Evolutionary conservation across 1,140 invertebrate species (phyloP), one percentile per base, ranked within the genome.

Genomic region (Bombyx mandarina): DNA sequence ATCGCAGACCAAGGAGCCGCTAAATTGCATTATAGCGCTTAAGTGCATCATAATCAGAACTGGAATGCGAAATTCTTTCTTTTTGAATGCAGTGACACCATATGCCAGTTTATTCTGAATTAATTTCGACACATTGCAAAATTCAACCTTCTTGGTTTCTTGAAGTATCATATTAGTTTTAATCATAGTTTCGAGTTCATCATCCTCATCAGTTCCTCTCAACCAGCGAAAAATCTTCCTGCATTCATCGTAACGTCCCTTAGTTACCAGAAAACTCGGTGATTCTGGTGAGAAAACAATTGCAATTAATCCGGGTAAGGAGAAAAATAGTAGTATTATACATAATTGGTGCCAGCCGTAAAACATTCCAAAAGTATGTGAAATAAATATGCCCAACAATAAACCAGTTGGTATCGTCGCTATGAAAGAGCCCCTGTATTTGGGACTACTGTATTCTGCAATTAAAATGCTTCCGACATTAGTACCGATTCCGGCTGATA

Each of bases 241-340:
- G 54, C 70, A 63, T 43, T 73, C 67, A 9, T 65, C 65, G 46
- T 67, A 71, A 55, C 63, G 56, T 10, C 65, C 66, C 56, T 73
- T 63, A 54, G 60, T 54, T 8, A 65, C 63, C 45, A 73, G 52
- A 65, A 65, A 75, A 45, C 63, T 64, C 6, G 73, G 73, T 9
- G 73, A 73, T 61, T 75, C 73, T 7, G 73, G 73, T 1, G 71
- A 71, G 26, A 54, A 65, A 8, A 68, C 26, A 1, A 69, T 60
- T 9, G 71, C 68, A 5, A 73, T 6, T 5, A 71, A 54, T 57
- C 63, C 61, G 3, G 62, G 1, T 9, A 73, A 60, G 9, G 61
- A 18, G 7, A 71, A 54, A 8, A 63, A 18, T 1, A 48, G 58
- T 22, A 65, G 67, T 8, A 71, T 58, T 2, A 67, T 12, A 12